phyloP scores from a whole-genome alignment of 2,797 vertebrate species.

The Kryptopterus vitreolus region DNA sequence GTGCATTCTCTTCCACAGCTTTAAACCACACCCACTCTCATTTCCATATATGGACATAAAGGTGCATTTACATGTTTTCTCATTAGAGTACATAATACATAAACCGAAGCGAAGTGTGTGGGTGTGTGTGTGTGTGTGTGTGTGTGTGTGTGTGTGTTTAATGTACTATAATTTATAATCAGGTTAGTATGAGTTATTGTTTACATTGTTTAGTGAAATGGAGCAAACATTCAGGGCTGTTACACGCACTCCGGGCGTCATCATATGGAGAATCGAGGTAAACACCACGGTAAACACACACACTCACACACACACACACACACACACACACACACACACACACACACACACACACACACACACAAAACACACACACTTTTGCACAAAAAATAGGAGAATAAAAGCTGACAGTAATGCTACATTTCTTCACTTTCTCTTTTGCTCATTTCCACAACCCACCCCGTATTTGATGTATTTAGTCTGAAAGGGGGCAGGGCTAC shows the following conservation, averaged over 20 bases:
- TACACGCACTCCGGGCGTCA: conserved; percentile 76
- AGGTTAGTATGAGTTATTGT: not conserved
- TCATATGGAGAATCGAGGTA: conserved; percentile 90
- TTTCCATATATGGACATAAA: conserved; percentile 12
- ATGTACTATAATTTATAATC: no score
- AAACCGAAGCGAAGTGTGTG: no score
- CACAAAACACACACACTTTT: not conserved
- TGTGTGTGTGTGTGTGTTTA: no score
- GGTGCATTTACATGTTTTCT: not conserved
- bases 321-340: not conserved
- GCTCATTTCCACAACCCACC: not conserved
- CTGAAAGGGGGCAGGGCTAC: not conserved
- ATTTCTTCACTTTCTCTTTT: not conserved
- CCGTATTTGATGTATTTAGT: not conserved
- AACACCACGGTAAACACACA: not conserved
- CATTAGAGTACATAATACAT: not conserved
- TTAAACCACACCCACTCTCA: not conserved
- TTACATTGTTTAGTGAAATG: conserved; percentile 50
- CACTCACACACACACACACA: not conserved
- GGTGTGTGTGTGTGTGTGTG: no score
- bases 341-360: not conserved
- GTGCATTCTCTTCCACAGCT: not conserved
- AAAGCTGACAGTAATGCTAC: not conserved
- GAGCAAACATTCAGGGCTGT: conserved; percentile 83
- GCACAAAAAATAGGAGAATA: not conserved